These are phyloP conservation scores for Sinodicranocentrus sp. DNA, from an alignment of 2,888 invertebrate genomes.

Conservation along the genomic window DNA sequence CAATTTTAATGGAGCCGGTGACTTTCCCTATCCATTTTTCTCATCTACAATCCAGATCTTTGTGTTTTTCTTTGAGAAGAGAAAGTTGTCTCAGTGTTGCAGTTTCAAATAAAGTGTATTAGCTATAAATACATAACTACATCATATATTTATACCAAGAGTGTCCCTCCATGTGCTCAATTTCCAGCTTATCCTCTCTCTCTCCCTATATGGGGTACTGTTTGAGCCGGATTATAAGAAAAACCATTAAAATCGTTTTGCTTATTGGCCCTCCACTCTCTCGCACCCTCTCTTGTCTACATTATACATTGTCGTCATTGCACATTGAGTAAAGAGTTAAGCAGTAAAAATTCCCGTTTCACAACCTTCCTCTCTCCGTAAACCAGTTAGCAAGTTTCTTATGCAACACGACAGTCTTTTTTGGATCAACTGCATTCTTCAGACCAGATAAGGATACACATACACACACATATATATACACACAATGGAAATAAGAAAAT, in stretches of 20 bases:
- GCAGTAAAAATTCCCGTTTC: neutral
- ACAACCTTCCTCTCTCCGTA: neutral
- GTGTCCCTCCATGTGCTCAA: neutral
- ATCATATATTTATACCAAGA: neutral
- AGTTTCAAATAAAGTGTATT: neutral
- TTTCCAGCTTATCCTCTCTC: neutral
- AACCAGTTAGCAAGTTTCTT: neutral
- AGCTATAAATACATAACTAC: conserved; percentile 3
- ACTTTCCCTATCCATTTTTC: conserved; percentile 21
- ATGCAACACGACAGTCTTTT: neutral
- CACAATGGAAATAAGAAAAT: conserved; percentile 15
- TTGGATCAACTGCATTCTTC: neutral
- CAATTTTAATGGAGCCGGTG: conserved; percentile 34
- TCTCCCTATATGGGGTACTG: too few relatives aligned
- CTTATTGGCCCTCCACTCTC: neutral
- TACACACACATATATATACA: neutral
- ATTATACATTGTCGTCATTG: neutral
- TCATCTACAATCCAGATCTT: conserved; percentile 17
- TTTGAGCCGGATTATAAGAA: neutral
- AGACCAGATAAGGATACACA: neutral
- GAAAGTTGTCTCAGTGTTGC: neutral
- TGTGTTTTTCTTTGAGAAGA: too few relatives aligned
- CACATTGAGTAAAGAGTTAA: neutral
- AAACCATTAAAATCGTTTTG: conserved; percentile 13
- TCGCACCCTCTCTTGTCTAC: neutral